Base-by-base conservation (phyloP, 2,797 vertebrate genomes). In the Odontamblyopus lacepedii region DNA sequence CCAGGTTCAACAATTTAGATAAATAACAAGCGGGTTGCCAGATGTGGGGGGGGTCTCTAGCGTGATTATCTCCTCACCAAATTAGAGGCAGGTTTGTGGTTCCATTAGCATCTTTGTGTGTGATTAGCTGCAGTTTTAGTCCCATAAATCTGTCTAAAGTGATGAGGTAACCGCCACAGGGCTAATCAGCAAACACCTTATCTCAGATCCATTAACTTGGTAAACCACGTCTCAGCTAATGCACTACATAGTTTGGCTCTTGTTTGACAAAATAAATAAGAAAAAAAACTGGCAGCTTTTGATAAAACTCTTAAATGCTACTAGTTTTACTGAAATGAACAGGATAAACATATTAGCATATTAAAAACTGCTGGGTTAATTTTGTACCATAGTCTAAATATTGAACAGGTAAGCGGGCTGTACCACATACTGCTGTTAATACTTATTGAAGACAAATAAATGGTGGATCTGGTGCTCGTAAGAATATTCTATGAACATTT, bases 21-120 rank as follows among this genome's bases (percentile, higher is more conserved):
- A 66, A 74, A 65, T 69, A 65, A 75, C 69, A 29, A 68, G 29
- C 59, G 59, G 61, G 50, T 62, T 62, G 60, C 60, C 63, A 74
- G 60, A 6, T 13, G 41, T 69, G 67, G 71, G 72, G 23, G 23
- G 77, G 77, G 35, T 38, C 35, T 27, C 1, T 23, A 5, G 38
- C 27, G 53, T 63, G 41, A 64, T 56, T 64, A 59, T 64, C 30
- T 56, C 27, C 23, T n/a, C 32, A 32, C 67, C 69, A 64, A 64
- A 64, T 57, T 50, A 74, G 27, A 27, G 23, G 27, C 53, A 64
- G 67, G 67, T 75, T 65, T 60, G 67, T n/a, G 41, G 73, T 50
- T 13, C 26, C 29, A 2, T 56, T 2, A 19, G 50, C 51, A 74
- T 35, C 62, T 65, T 32, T 57, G 27, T 35, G 27, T 67, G 65